Percentiles rank a stretch among this genome's conserved stretches.
These are phyloP conservation scores for Vipera latastei DNA, from an alignment of 2,797 vertebrate species.

Conservation along the genomic window DNA sequence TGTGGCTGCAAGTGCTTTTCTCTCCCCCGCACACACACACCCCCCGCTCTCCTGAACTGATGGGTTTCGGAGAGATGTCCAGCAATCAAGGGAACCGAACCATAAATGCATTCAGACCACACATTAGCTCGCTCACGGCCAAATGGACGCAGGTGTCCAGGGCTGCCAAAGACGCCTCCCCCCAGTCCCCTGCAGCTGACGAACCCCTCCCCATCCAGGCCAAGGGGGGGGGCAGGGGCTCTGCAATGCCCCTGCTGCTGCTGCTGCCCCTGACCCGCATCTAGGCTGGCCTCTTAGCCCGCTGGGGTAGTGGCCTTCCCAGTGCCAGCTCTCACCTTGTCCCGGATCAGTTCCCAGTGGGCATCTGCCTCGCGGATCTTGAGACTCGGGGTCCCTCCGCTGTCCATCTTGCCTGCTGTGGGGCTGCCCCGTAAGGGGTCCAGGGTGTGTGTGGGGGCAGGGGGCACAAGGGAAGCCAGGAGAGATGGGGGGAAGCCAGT, in stretches of 20 bases:
- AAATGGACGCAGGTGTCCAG: background rate
- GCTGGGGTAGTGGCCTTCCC: background rate
- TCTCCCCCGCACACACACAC: rapidly evolving
- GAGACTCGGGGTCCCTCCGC: background rate
- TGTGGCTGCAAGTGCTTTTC: background rate
- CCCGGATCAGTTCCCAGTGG: background rate
- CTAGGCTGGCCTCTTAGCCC: background rate
- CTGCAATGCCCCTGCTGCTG: background rate
- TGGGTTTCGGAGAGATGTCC: background rate
- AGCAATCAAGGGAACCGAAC: background rate
- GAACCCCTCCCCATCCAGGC: background rate
- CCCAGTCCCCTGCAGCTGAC: background rate
- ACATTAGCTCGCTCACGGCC: background rate
- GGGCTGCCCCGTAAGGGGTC: background rate
- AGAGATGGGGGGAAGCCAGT: background rate
- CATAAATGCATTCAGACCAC: no score
- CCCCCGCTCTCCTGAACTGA: background rate
- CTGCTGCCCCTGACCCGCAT: background rate
- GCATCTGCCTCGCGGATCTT: background rate
- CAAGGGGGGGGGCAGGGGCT: background rate
- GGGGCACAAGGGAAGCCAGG: background rate
- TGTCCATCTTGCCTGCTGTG: background rate
- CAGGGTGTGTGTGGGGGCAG: background rate
- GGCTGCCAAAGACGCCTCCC: background rate
- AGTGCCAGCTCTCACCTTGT: background rate